Percentiles rank a stretch among this genome's conserved stretches.
Evolutionary conservation across 2,113 vertebrate genomes (phyloP).

Genomic region (Uropsilus gracilis): DNA sequence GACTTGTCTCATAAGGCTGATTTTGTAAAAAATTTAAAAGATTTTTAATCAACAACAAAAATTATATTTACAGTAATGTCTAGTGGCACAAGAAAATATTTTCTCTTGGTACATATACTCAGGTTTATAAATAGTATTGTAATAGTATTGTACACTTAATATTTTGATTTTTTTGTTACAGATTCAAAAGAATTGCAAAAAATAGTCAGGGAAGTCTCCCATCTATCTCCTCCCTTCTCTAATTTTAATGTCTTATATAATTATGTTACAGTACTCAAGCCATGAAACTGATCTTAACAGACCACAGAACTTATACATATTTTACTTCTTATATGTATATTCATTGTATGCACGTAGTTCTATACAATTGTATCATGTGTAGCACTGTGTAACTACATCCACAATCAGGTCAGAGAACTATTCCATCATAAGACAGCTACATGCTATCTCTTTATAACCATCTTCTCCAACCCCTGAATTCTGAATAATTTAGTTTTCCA

Average conservation of each 20-base stretch:
- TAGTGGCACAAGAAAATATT: background rate
- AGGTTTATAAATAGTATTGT: background rate
- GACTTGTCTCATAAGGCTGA: background rate
- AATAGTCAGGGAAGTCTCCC: background rate
- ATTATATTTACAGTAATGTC: background rate
- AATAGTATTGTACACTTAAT: background rate
- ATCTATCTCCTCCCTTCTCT: background rate
- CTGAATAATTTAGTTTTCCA: slow-evolving; percentile 1
- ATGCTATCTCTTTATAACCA: background rate
- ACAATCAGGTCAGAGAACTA: background rate
- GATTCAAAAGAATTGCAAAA: background rate
- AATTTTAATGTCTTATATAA: background rate
- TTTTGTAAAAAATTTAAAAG: background rate
- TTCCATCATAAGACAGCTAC: background rate
- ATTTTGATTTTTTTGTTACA: no score
- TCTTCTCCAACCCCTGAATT: background rate
- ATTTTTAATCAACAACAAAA: background rate
- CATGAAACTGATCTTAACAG: background rate
- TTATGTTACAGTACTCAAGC: background rate
- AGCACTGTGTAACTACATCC: background rate
- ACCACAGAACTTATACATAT: background rate
- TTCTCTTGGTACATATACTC: background rate
- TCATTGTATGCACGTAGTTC: background rate
- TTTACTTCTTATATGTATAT: background rate
- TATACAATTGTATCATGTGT: background rate